These are phyloP conservation scores for Stenurella melanura DNA, from an alignment of 2,888 invertebrate species.

Conservation along the genomic window DNA sequence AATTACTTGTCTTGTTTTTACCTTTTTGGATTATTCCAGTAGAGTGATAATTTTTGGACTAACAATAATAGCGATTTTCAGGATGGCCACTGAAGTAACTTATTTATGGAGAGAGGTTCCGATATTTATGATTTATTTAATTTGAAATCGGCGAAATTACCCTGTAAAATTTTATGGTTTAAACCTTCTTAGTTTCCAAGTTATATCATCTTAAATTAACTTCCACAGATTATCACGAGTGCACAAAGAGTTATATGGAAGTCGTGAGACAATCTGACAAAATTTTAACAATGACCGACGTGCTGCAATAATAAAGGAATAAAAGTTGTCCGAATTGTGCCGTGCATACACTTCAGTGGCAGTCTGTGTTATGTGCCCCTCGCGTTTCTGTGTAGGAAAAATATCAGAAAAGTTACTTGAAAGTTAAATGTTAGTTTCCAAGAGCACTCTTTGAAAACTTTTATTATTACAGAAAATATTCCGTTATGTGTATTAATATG, in stretches of 20 bases:
- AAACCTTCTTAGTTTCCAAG: not conserved
- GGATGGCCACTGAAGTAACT: too few species aligned
- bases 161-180: not conserved
- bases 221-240: not conserved
- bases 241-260: slow-evolving; percentile 5
- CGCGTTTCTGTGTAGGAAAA: not conserved
- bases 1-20: too few species aligned
- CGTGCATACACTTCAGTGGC: slow-evolving; percentile 9
- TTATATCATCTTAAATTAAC: not conserved
- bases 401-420: slow-evolving; percentile 7
- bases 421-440: not conserved
- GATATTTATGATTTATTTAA: too few species aligned
- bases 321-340: not conserved
- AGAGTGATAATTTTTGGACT: too few species aligned
- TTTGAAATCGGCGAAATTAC: too few species aligned
- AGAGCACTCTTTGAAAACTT: slow-evolving; percentile 12
- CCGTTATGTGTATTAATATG: slow-evolving; percentile 1
- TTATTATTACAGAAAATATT: slow-evolving; percentile 14
- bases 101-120: too few species aligned
- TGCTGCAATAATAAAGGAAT: slow-evolving; percentile 13
- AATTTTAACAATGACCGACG: slow-evolving; percentile 27
- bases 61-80: too few species aligned
- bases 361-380: not conserved
- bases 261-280: slow-evolving; percentile 16
- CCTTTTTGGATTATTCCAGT: too few species aligned